Base-by-base conservation (phyloP, 2,888 invertebrate genomes). In the Torymus auratus region DNA sequence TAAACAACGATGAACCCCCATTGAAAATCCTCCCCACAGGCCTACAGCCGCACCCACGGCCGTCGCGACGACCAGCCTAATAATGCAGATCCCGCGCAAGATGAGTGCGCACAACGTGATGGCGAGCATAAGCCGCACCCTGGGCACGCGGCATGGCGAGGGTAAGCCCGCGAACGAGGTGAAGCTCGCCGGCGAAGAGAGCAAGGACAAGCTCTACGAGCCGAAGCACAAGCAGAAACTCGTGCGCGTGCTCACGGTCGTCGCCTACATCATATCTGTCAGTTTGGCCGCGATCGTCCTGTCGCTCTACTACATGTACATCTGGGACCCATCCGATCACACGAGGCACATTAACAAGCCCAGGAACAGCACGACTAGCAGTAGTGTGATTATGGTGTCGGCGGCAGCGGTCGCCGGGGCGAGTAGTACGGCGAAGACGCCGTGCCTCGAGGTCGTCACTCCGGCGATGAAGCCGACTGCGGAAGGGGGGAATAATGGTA, bases 251-350 rank as follows among this genome's bases (percentile, higher is more conserved):
- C 93, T 98, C 88, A 98, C 98, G 23, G 98, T 98, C 85, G 94
- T 98, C 87, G 96, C 97, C 73, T 98, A 98, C 92, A 95, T 98
- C 85, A 95, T 98, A 91, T 96, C 97, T 90, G 98, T 98, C 86
- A 98, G 98, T 64, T 93, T 98, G 88, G 98, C 97, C 20, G 98
- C 98, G 72, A 97, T 98, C 87, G 96, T 98, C 93, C 93, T 98
- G 84, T 97, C 97, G 14, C 93, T 97, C 72, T 98, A 98, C 92
- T 98, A 98, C 92, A 95, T 97, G 87, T 96, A 98, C 92, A 94
- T 98, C 90, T 98, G 98, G 98, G 95, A 97, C 91, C 97, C 97
- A 20, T 94, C 93, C 88, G 89, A 90, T 84, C 86, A 80, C 14
- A 62, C 74, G 12, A 56, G 74, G 52, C 60, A 70, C 13, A 10